Evolutionary conservation across 2,888 invertebrate genomes (phyloP).

Genomic region (Amphimallon solstitiale): DNA sequence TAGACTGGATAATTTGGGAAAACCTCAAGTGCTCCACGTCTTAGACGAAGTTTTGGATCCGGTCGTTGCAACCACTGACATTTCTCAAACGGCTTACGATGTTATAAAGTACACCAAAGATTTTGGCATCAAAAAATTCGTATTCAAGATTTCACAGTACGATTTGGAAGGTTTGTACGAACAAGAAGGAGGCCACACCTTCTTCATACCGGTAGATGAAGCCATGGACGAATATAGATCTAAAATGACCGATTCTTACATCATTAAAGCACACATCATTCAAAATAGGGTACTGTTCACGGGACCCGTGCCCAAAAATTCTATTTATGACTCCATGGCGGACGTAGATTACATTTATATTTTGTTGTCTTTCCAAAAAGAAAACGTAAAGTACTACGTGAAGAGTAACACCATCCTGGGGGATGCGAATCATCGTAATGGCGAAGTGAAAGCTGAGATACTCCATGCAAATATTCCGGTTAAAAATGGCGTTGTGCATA

Average conservation of each 20-base stretch:
- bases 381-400: slow-evolving; percentile 75
- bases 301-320: slow-evolving; percentile 76
- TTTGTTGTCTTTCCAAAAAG: slow-evolving; percentile 74
- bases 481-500: slow-evolving; percentile 89
- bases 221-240: slow-evolving; percentile 73
- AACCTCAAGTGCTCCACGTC: slow-evolving; percentile 74
- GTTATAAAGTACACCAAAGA: slow-evolving; percentile 73
- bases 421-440: slow-evolving; percentile 77
- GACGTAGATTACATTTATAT: slow-evolving; percentile 84
- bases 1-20: slow-evolving; percentile 48
- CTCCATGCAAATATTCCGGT: slow-evolving; percentile 89
- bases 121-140: slow-evolving; percentile 38
- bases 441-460: slow-evolving; percentile 85
- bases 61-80: slow-evolving; percentile 68
- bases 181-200: slow-evolving; percentile 81
- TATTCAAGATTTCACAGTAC: slow-evolving; percentile 62
- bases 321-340: slow-evolving; percentile 80
- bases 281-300: slow-evolving; percentile 87
- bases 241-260: slow-evolving; percentile 79
- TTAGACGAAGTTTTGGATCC: slow-evolving; percentile 88
- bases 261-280: slow-evolving; percentile 88
- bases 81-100: slow-evolving; percentile 78
- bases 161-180: slow-evolving; percentile 77
- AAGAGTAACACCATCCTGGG: slow-evolving; percentile 83
- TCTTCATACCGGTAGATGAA: slow-evolving; percentile 88